Percentiles rank a stretch among this genome's conserved stretches.
Conservation (phyloP, 2,113 vertebrate genomes). For the Monarcha castaneiventris region DNA sequence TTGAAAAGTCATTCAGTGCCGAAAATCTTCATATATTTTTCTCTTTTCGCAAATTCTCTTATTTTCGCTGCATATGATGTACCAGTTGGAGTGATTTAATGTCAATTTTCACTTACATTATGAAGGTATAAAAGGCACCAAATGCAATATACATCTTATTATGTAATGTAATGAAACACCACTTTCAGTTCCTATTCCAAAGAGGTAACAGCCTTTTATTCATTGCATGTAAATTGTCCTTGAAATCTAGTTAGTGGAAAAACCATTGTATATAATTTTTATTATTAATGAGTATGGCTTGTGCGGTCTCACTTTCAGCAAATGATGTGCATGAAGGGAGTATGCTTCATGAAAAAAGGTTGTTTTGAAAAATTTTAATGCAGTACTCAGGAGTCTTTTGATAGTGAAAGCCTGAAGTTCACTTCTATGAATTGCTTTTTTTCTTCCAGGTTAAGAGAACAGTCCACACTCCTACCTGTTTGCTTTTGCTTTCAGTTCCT, state of each 20-base stretch:
- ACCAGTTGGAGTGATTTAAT: constrained; percentile 34
- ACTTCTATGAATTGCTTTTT: background rate
- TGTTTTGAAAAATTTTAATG: background rate
- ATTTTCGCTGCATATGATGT: background rate
- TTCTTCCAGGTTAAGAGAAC: background rate
- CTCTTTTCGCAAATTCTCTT: constrained; percentile 4
- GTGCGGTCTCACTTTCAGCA: background rate
- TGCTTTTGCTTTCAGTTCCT: background rate
- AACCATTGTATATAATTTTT: constrained; percentile 1
- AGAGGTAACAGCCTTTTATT: constrained; percentile 17
- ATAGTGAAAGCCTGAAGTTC: background rate
- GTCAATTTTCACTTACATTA: constrained; percentile 33
- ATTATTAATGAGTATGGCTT: background rate
- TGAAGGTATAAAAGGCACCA: constrained; percentile 26
- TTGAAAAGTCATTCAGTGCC: background rate
- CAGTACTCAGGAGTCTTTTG: background rate
- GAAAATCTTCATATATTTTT: background rate
- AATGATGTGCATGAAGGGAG: background rate
- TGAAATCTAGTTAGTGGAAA: constrained; percentile 36
- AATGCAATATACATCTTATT: constrained; percentile 26
- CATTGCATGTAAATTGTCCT: constrained; percentile 9
- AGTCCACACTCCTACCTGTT: background rate
- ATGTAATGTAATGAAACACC: background rate
- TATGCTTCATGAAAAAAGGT: background rate
- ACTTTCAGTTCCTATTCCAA: constrained; percentile 1